phyloP scores from a whole-genome alignment of 2,797 vertebrate species.

The Decapterus maruadsi region DNA sequence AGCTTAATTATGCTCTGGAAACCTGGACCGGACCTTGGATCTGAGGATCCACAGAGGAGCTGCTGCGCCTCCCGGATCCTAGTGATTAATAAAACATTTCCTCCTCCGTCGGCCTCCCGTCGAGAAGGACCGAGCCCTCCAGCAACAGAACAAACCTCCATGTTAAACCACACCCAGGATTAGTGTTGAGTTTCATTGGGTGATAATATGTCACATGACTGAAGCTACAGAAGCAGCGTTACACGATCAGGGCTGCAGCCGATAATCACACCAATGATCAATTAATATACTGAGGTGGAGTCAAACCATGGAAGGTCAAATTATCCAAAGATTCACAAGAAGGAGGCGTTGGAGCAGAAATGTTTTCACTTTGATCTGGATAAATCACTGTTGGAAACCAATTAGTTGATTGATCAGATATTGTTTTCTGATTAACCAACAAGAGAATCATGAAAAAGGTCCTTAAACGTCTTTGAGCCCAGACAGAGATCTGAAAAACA shows the following conservation, averaged over 20 bases:
- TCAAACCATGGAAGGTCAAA: neutral
- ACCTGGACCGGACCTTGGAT: constrained; percentile 8
- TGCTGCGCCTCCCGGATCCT: neutral
- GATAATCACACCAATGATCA: neutral
- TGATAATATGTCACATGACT: neutral
- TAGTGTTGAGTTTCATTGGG: neutral
- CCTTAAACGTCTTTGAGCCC: neutral
- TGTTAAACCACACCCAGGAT: neutral
- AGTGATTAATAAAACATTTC: no score
- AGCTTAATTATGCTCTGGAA: constrained; percentile 5
- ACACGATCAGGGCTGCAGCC: neutral
- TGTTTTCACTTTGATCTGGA: neutral
- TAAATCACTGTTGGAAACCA: no score
- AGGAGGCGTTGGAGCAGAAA: neutral
- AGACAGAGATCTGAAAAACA: neutral
- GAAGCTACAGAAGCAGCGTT: neutral
- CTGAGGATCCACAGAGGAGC: neutral
- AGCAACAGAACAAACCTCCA: no score
- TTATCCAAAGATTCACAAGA: neutral
- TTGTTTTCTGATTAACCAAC: neutral
- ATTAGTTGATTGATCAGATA: no score
- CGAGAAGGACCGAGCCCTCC: neutral
- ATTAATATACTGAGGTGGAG: neutral
- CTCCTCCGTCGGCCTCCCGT: no score
- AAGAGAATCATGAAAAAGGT: no score